phyloP scores from a whole-genome alignment of 2,888 invertebrate species.

The Ichneumoninae sp. region DNA sequence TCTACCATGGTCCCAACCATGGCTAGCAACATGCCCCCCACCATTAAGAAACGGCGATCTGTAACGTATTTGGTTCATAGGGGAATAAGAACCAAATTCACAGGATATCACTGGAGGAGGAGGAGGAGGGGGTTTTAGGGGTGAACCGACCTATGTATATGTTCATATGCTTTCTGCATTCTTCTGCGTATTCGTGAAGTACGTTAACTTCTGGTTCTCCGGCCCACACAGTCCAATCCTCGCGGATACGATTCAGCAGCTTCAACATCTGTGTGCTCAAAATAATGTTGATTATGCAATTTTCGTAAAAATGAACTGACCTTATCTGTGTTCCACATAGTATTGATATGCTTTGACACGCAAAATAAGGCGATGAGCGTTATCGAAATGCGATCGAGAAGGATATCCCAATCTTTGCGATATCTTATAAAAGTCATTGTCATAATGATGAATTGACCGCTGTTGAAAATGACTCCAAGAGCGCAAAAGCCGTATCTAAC shows the following conservation, averaged over 20 bases:
- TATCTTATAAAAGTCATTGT: conserved; percentile 15
- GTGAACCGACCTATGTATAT: conserved; percentile 37
- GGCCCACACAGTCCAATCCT: conserved; percentile 39
- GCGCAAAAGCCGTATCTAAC: background rate
- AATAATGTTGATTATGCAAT: background rate
- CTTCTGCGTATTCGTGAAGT: conserved; percentile 45
- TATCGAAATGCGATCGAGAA: conserved; percentile 33
- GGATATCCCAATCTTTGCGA: conserved; percentile 22
- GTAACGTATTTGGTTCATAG: no score
- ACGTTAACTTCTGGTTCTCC: conserved; percentile 29
- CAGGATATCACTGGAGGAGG: no score
- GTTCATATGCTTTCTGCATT: conserved; percentile 23
- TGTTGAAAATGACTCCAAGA: conserved; percentile 11
- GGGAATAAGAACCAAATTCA: no score
- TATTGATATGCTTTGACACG: conserved; percentile 30
- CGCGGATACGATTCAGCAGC: conserved; percentile 19
- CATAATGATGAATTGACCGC: conserved; percentile 20
- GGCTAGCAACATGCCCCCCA: no score
- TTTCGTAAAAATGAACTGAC: conserved; percentile 6
- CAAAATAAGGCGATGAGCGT: conserved; percentile 17
- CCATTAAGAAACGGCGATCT: no score
- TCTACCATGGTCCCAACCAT: no score
- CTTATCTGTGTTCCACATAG: conserved; percentile 30
- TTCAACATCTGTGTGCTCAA: conserved; percentile 11
- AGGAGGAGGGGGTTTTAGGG: no score